phyloP scores from a whole-genome alignment of 2,797 vertebrate species.

The Hemitrygon akajei region DNA sequence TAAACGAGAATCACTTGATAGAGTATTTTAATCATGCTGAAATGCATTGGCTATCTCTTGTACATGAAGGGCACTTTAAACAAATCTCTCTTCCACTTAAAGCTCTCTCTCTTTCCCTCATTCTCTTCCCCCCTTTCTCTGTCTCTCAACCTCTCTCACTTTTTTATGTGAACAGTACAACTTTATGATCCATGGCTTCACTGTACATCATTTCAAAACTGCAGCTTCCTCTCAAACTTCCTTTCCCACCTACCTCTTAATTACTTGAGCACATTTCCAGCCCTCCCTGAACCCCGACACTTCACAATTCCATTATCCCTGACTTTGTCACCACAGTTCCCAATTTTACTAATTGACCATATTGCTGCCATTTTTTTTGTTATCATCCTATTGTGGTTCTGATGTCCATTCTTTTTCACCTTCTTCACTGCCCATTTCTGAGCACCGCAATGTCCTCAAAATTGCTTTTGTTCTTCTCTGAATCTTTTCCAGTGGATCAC shows the following conservation, averaged over 20 bases:
- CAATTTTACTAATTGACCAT: background rate
- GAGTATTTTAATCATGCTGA: background rate
- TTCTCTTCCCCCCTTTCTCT: background rate
- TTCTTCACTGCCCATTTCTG: background rate
- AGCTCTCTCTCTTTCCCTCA: background rate
- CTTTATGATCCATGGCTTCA: background rate
- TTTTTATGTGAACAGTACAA: background rate
- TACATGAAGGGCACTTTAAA: background rate
- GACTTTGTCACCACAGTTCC: background rate
- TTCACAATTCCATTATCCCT: background rate
- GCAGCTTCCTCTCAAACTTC: background rate
- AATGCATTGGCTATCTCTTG: too few relatives aligned
- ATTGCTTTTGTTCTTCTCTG: background rate
- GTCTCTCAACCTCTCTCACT: too few relatives aligned
- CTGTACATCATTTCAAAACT: background rate
- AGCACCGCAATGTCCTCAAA: background rate
- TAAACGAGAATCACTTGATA: background rate
- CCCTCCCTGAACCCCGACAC: background rate
- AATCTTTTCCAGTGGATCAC: too few relatives aligned
- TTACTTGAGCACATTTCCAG: background rate
- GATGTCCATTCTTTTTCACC: background rate
- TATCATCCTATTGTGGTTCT: background rate
- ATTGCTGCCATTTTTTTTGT: background rate
- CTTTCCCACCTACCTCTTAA: background rate
- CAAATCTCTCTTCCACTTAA: background rate